These are phyloP conservation scores for Avahi laniger DNA, from an alignment of 2,797 vertebrate genomes.

Conservation along the genomic window DNA sequence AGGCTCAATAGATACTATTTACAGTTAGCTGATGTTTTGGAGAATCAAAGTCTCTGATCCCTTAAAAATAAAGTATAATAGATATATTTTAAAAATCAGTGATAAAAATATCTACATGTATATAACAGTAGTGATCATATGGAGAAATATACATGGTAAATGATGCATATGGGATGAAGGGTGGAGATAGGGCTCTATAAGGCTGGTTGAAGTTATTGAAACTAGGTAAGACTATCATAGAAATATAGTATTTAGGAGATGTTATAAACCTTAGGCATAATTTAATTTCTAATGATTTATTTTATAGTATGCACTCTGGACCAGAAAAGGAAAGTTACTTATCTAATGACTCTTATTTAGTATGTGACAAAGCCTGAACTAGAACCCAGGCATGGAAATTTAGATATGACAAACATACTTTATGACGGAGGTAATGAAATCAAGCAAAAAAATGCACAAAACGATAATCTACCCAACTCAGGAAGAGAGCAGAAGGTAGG, in stretches of 20 bases:
- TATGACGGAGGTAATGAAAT: background rate
- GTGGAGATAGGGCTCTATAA: background rate
- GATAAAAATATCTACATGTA: background rate
- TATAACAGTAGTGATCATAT: background rate
- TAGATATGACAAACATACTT: background rate
- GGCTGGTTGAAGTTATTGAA: background rate
- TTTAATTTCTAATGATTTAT: background rate
- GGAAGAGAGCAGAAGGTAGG: background rate
- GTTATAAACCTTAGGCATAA: background rate
- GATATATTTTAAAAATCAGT: background rate
- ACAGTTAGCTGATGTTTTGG: background rate
- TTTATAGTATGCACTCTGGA: background rate
- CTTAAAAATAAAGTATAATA: background rate
- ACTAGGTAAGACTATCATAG: background rate
- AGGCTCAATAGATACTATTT: background rate
- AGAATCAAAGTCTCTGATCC: background rate
- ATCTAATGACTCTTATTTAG: background rate
- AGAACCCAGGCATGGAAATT: background rate
- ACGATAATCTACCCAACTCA: background rate
- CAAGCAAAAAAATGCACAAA: background rate
- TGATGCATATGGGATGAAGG: background rate
- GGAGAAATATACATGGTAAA: background rate
- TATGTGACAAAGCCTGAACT: background rate
- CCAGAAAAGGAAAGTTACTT: background rate
- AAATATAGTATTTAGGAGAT: background rate